Conservation (phyloP, 2,113 vertebrate species). For the Oenanthe melanoleuca region DNA sequence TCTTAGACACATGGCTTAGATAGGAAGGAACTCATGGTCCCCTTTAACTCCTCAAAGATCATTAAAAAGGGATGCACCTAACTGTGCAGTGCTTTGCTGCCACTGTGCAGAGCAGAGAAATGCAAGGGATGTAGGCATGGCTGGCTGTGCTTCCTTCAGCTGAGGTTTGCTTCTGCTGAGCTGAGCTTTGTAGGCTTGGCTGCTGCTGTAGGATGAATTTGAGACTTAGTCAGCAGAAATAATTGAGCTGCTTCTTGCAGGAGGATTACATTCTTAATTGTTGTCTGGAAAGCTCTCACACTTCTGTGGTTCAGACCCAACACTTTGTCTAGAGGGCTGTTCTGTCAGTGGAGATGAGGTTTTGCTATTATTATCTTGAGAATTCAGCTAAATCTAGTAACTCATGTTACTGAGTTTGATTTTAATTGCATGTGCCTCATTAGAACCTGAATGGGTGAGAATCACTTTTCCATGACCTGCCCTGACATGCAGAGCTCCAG, state of each 20-base stretch:
- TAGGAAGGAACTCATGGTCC: background rate
- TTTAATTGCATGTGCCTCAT: background rate
- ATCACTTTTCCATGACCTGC: background rate
- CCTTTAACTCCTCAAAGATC: background rate
- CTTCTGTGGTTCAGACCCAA: background rate
- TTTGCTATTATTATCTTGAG: background rate
- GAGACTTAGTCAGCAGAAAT: conserved; percentile 16
- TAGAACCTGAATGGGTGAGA: background rate
- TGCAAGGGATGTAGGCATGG: fast-evolving
- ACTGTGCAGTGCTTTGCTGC: background rate
- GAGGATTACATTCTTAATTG: background rate
- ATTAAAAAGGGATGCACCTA: background rate
- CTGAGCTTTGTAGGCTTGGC: conserved; percentile 1
- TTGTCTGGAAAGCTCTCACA: background rate
- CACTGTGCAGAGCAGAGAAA: background rate
- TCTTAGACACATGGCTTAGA: background rate
- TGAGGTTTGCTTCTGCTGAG: background rate
- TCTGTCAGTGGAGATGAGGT: background rate
- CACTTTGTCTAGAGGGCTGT: background rate
- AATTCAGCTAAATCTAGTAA: background rate
- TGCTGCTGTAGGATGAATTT: background rate
- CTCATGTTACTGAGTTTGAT: background rate
- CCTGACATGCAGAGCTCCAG: background rate
- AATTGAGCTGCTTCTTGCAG: background rate
- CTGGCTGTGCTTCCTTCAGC: background rate